Evolutionary conservation across 2,113 vertebrate genomes (phyloP).

Genomic region (Miniopterus natalensis): DNA sequence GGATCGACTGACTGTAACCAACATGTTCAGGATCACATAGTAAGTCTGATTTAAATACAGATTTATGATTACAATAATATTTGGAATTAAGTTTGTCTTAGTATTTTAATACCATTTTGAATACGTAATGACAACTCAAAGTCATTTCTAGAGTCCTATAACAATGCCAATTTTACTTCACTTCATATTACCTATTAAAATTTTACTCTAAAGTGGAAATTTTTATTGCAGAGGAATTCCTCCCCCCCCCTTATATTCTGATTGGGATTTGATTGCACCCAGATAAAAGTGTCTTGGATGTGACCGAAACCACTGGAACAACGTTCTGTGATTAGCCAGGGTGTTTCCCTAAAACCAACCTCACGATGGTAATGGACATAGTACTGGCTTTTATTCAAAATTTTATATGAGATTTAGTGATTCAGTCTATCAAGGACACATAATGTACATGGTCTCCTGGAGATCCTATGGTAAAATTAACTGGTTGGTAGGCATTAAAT

Average conservation of each 20-base stretch:
- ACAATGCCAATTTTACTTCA: constrained; percentile 44
- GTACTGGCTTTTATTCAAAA: constrained; percentile 24
- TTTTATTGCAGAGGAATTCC: constrained; percentile 52
- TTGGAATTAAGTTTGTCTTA: neutral
- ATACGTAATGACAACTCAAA: constrained; percentile 6
- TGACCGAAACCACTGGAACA: constrained; percentile 60
- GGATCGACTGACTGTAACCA: neutral
- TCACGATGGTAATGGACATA: neutral
- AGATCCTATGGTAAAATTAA: constrained; percentile 48
- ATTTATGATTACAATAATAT: neutral
- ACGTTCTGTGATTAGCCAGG: constrained; percentile 58
- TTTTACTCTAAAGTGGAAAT: constrained; percentile 57
- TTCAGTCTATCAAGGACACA: neutral
- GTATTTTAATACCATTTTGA: neutral
- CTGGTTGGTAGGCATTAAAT: constrained; percentile 48
- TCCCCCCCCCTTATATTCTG: constrained; percentile 68
- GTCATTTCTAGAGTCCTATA: constrained; percentile 7
- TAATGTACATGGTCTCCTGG: neutral
- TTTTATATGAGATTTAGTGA: constrained; percentile 28
- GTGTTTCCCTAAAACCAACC: constrained; percentile 61
- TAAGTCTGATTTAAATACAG: neutral
- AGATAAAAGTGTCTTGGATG: constrained; percentile 43
- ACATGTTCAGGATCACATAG: neutral
- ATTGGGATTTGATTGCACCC: constrained; percentile 57
- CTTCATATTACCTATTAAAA: constrained; percentile 47